Evolutionary conservation across 2,113 vertebrate genomes (phyloP), one percentile per base, ranked within the genome.

Genomic region (Pachyramphus minor): DNA sequence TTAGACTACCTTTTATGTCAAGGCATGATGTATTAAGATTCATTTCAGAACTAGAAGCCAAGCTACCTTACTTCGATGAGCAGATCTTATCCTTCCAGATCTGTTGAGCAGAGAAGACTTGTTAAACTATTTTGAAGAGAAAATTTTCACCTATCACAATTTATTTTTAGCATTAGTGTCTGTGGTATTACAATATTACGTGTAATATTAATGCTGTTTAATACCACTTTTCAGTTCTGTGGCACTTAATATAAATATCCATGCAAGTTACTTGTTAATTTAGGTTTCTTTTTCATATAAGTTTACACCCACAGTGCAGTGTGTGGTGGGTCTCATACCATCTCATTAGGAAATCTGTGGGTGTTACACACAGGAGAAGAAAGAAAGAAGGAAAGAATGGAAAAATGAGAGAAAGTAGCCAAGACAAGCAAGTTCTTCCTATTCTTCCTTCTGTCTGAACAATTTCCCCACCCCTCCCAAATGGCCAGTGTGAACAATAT

Each of bases 351-450:
- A 97, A 98, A 96, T 96, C 96, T 92, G 95, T 96, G 97, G 97
- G 97, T 98, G 96, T 98, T 97, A 93, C 63, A 88, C 90, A 87
- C 66, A 96, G 95, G 85, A 95, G 95, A 95, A 97, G 94, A 89
- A 97, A 95, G 93, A 91, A 88, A 87, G 84, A 91, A 87, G 79
- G 87, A 95, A 93, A 96, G 95, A 96, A 93, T 94, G 94, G 96
- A 97, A 97, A 96, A 96, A 97, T 90, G 86, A 96, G 85, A 60
- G 44, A 93, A 96, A 94, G 93, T 95, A 71, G 98, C 98, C 98
- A 98, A 98, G 96, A 97, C 96, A 98, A 98, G 97, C 98, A 98
- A 97, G 96, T 96, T 97, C 97, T 97, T 98, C 97, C 95, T 97
- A 97, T 94, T 98, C 97, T 97, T 97, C 87, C 93, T 96, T 96